Conservation (phyloP, 2,113 vertebrate genomes). For the Tragelaphus buxtoni region DNA sequence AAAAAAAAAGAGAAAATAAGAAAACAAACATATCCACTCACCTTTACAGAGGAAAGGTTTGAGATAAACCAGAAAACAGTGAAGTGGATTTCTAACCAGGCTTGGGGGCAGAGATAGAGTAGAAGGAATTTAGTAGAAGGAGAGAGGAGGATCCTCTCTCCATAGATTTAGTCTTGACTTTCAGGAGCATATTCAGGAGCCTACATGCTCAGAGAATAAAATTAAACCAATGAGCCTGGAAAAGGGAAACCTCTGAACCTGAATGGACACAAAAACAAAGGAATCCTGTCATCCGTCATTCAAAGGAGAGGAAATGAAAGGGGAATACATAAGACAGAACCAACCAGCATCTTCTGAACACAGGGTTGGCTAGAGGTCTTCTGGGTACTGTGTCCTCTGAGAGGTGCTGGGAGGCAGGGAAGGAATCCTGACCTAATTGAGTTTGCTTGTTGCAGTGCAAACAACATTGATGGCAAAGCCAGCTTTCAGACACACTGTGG, state of each 20-base stretch:
- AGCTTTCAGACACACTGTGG: neutral
- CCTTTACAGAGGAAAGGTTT: neutral
- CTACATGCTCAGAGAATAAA: neutral
- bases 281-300: neutral
- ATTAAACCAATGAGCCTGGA: neutral
- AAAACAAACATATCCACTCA: neutral
- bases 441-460: neutral
- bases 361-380: rapidly evolving
- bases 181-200: neutral
- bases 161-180: neutral
- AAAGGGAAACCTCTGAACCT: too few species aligned
- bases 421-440: too few species aligned
- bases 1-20: neutral
- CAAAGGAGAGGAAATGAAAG: too few species aligned
- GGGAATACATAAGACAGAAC: neutral
- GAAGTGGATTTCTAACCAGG: too few species aligned
- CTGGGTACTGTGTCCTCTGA: rapidly evolving
- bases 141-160: neutral
- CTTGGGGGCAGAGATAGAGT: neutral
- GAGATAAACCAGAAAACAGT: neutral
- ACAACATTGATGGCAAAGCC: neutral
- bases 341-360: too few species aligned
- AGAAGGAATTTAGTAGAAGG: neutral
- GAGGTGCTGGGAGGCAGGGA: neutral
- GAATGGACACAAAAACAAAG: neutral